Evolutionary conservation across 2,888 invertebrate genomes (phyloP), one percentile per base, ranked within the genome.

Genomic region (Drosophila bunnanda): DNA sequence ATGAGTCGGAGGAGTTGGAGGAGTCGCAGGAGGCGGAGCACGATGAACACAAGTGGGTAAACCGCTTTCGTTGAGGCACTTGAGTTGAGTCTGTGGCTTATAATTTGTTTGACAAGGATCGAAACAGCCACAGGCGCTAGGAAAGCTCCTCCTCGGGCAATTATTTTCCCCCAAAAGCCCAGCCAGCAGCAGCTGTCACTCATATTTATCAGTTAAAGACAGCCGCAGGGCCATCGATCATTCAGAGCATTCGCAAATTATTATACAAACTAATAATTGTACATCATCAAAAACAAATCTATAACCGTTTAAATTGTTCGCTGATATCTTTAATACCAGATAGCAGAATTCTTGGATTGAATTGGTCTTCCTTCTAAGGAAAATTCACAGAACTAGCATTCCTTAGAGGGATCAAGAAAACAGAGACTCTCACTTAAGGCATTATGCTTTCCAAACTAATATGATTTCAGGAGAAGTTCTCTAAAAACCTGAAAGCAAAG

Each of bases 21-120:
- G n/a, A 39, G 38, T 36, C 22, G 15, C 1, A 15, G 46, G 20
- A 41, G 44, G 25, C 5, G 28, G 12, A 30, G 46, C 48, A 39
- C 44, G 46, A 66, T 52, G 43, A 52, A 36, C 28, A 65, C 53
- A 60, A 70, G 53, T 70, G 72, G 60, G 39, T 60, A 70, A 70
- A 70, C 73, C 71, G 71, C 64, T 73, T 74, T 53, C 53, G 52
- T 53, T 56, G 64, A 54, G 69, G 55, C 78, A 74, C 81, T 83
- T 79, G 77, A 82, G 88, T 70, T 79, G 67, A 57, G 53, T 53
- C 77, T 71, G 75, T 57, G 57, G 82, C 82, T 82, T 88, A 82
- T 82, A 84, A 88, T 82, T 87, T 82, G 88, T 87, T 82, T 84
- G 85, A 84, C 82, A 87, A 79, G 88, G 85, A 81, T 81, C 82